These are phyloP conservation scores for Papilio machaon DNA, from an alignment of 1,140 invertebrate genomes.

Conservation along the genomic window DNA sequence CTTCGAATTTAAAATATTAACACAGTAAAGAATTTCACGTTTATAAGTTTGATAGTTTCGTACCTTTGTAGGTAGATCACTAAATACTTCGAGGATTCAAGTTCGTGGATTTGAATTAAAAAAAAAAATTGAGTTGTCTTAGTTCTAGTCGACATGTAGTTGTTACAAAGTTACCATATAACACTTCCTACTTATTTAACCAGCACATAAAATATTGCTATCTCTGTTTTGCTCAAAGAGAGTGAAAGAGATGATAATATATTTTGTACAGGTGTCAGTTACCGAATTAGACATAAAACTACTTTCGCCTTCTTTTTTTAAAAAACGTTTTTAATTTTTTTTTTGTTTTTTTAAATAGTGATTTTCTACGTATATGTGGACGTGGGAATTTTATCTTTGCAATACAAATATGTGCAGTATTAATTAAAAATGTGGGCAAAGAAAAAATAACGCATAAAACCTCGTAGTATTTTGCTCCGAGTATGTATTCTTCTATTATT, in stretches of 20 bases:
- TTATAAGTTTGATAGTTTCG: not conserved
- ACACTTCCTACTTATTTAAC: too few species aligned
- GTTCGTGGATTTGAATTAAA: not conserved
- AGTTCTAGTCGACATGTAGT: not conserved
- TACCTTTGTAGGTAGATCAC: not conserved
- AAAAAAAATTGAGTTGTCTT: not conserved
- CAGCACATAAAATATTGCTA: too few species aligned
- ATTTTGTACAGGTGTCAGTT: too few species aligned
- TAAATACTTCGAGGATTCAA: not conserved
- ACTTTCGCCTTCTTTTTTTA: too few species aligned
- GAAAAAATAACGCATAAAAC: constrained; percentile 37
- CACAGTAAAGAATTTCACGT: not conserved
- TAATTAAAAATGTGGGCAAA: constrained; percentile 10
- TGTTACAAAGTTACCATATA: not conserved
- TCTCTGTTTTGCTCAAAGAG: too few species aligned
- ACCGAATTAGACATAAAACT: too few species aligned
- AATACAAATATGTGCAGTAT: constrained; percentile 39
- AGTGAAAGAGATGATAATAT: too few species aligned
- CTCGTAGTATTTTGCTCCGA: constrained; percentile 4
- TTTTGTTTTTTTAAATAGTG: too few species aligned
- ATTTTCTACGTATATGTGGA: not conserved
- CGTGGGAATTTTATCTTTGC: constrained; percentile 34
- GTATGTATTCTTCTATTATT: constrained; percentile 13
- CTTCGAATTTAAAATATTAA: too few species aligned
- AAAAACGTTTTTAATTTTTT: too few species aligned